Evolutionary conservation across 2,888 invertebrate species (phyloP).

Genomic region (Cephus pulcher): DNA sequence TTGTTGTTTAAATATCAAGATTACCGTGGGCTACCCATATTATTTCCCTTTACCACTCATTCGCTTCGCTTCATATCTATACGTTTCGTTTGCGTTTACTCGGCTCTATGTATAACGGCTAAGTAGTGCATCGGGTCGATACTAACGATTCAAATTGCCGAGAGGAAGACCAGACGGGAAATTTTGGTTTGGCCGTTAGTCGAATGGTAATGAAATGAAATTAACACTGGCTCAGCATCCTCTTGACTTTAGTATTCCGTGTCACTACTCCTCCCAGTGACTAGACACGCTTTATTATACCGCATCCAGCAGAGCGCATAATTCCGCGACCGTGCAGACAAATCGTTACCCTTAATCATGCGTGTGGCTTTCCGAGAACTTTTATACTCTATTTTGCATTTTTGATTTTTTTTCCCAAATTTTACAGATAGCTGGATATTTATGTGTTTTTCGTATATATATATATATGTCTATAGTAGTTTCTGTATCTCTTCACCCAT

Average conservation of each 20-base stretch:
- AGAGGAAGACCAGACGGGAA: constrained; percentile 40
- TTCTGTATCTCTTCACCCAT: neutral
- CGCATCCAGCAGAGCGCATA: neutral
- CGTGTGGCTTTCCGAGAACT: neutral
- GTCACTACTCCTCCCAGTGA: constrained; percentile 37
- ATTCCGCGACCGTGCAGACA: neutral
- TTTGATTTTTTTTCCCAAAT: neutral
- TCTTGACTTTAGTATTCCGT: constrained; percentile 23
- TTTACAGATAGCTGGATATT: too few relatives aligned
- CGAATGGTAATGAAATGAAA: constrained; percentile 44
- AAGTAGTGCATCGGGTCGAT: neutral
- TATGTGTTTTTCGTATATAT: too few relatives aligned
- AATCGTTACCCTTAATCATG: neutral
- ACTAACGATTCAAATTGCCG: constrained; percentile 41
- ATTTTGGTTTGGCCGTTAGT: constrained; percentile 36
- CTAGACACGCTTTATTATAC: neutral
- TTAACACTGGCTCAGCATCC: constrained; percentile 28
- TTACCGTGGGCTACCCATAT: constrained; percentile 26
- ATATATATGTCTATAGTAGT: neutral
- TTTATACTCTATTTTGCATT: neutral
- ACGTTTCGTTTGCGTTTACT: constrained; percentile 33
- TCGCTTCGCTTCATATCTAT: neutral
- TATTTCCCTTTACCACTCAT: constrained; percentile 25
- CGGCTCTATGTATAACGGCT: neutral
- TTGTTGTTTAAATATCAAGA: constrained; percentile 49